Percentiles rank a stretch among this genome's conserved stretches.
These are phyloP conservation scores for Diprion similis DNA, from an alignment of 1,140 invertebrate species.

Conservation along the genomic window DNA sequence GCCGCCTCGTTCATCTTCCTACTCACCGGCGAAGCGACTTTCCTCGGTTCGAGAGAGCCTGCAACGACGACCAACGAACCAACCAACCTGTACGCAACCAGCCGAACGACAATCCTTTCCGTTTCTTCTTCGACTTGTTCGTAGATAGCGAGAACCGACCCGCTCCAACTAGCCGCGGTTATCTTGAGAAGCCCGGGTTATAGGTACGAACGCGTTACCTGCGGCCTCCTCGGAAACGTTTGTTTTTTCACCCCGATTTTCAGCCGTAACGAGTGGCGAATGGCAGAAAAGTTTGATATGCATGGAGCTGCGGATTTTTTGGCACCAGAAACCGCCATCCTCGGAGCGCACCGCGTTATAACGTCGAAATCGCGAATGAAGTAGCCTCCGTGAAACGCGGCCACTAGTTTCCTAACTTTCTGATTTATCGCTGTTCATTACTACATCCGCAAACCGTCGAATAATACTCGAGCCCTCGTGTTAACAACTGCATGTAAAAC, in stretches of 20 bases:
- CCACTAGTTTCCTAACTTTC: slow-evolving; percentile 57
- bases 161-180: too few relatives aligned
- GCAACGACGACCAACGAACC: slow-evolving; percentile 15
- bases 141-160: slow-evolving; percentile 22
- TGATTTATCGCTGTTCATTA: slow-evolving; percentile 60
- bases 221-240: slow-evolving; percentile 29
- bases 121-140: slow-evolving; percentile 24
- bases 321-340: slow-evolving; percentile 34
- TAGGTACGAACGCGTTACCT: neutral
- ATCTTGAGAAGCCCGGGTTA: neutral
- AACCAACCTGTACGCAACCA: slow-evolving; percentile 49
- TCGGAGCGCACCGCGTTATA: slow-evolving; percentile 26
- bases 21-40: neutral
- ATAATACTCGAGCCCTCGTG: slow-evolving; percentile 33
- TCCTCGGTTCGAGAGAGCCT: slow-evolving; percentile 18
- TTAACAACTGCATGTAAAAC: neutral
- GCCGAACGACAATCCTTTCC: slow-evolving; percentile 31
- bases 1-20: slow-evolving; percentile 56
- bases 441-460: slow-evolving; percentile 53
- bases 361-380: slow-evolving; percentile 44
- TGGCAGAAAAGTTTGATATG: too few relatives aligned
- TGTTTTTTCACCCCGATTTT: neutral
- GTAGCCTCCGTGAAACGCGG: slow-evolving; percentile 28
- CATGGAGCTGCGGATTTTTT: slow-evolving; percentile 32
- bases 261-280: too few relatives aligned